phyloP scores from a whole-genome alignment of 2,888 invertebrate genomes.

The Plusia festucae region DNA sequence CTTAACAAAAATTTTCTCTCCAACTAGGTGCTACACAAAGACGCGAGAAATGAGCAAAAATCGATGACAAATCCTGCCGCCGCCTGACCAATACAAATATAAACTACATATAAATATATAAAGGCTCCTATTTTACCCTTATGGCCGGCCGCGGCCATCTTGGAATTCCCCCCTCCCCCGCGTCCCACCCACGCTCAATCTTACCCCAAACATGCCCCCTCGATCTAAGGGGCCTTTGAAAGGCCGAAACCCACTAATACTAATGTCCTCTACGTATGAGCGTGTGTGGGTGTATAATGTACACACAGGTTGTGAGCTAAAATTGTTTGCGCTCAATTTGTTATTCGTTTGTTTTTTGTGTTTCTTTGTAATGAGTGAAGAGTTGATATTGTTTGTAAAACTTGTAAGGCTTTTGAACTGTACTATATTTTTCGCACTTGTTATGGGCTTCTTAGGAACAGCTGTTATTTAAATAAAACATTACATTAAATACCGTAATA shows the following conservation, averaged over 20 bases:
- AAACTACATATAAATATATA: conserved; percentile 81
- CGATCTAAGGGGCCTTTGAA: conserved; percentile 87
- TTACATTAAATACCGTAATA: no score
- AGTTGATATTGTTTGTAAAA: conserved; percentile 11
- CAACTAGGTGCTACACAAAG: conserved; percentile 16
- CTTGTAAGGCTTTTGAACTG: neutral
- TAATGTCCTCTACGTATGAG: conserved; percentile 83
- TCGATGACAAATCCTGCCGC: conserved; percentile 72
- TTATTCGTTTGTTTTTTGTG: conserved; percentile 59
- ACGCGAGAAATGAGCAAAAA: conserved; percentile 60
- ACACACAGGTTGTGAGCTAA: conserved; percentile 62
- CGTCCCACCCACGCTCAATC: conserved; percentile 83
- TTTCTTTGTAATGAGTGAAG: conserved; percentile 35
- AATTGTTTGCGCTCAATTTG: conserved; percentile 70
- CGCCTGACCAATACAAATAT: conserved; percentile 84
- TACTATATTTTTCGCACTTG: neutral
- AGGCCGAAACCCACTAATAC: conserved; percentile 89
- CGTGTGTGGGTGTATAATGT: conserved; percentile 61
- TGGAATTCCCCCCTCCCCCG: conserved; percentile 80
- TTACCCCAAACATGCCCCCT: conserved; percentile 87
- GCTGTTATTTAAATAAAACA: no score
- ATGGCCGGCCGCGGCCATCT: conserved; percentile 89
- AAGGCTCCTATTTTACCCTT: conserved; percentile 86
- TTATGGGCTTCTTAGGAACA: no score
- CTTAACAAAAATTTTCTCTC: conserved; percentile 14